Evolutionary conservation across 2,797 vertebrate species (phyloP).

Genomic region (Hemitrygon akajei): DNA sequence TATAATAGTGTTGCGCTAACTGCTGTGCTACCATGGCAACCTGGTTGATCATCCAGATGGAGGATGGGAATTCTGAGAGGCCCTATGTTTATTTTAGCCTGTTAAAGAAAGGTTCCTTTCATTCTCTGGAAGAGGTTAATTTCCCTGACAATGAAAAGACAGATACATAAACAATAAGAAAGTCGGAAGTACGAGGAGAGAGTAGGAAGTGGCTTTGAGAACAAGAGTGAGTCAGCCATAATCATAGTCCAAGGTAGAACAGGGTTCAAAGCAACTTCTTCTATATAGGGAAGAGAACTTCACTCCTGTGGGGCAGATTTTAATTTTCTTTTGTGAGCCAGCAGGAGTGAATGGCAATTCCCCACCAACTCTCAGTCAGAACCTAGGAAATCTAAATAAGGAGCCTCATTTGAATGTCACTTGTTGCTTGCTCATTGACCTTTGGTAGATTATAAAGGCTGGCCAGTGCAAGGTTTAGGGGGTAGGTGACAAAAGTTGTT

Average conservation of each 20-base stretch:
- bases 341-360: not conserved
- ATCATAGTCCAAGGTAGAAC: too few relatives aligned
- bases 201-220: too few relatives aligned
- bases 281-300: not conserved
- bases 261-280: not conserved
- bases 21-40: too few relatives aligned
- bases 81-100: not conserved
- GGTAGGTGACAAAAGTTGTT: not conserved
- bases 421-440: not conserved
- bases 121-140: not conserved
- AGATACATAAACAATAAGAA: too few relatives aligned
- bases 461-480: not conserved
- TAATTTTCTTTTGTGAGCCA: not conserved
- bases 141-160: too few relatives aligned
- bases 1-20: too few relatives aligned
- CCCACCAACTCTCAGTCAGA: not conserved
- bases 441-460: not conserved
- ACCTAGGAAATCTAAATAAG: not conserved
- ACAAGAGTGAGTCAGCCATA: too few relatives aligned
- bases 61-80: not conserved
- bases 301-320: not conserved
- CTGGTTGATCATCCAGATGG: not conserved
- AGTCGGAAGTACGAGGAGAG: too few relatives aligned
- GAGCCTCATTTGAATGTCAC: not conserved
- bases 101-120: not conserved